Evolutionary conservation across 2,888 invertebrate species (phyloP), one percentile per base, ranked within the genome.

Genomic region (Netelia fuscicornis): DNA sequence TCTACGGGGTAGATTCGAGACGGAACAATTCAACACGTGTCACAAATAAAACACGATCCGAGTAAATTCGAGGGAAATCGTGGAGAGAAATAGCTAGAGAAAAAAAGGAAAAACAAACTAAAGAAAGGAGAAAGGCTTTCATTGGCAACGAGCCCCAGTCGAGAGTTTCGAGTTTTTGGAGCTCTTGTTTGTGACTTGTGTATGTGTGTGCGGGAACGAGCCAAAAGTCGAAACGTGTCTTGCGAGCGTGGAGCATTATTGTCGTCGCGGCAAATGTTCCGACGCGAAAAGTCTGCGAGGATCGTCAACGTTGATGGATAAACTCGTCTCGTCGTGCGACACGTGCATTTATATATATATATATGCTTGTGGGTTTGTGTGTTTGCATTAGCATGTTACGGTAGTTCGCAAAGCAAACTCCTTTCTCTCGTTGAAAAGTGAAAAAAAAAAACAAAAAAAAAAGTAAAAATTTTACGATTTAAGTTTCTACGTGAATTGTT

Each of bases 21-120:
- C 37, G 20, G 23, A 52, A 68, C 56, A 71, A 82, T 67, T 65
- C 77, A 71, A 77, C 82, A 82, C 71, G 82, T 82, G 82, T 67
- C 52, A 65, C 48, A 56, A 67, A 77, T 72, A 72, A 76, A 81
- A 76, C 70, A 48, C 44, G 54, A 56, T 54, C 75, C 75, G 42
- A 56, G 71, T 37, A 37, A 56, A 64, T 71, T 64, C 20, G 58
- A 20, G 20, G 3, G 5, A 37, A 67, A 58, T 67, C 17, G 17
- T 23, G 20, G 60, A 44, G 68, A 56, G 44, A 42, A 67, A 68
- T 78, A 17, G 20, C 20, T 20, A 20, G 20, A 20, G 20, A 20
- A 30, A 48, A 25, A 42, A 23, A 5, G 52, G 11, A 5, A 54
- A 25, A 25, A 42, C 20, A 20, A 20, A 20, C 20, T 20, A 67